phyloP scores from a whole-genome alignment of 1,140 invertebrate genomes.

The Drosophila ogumai region DNA sequence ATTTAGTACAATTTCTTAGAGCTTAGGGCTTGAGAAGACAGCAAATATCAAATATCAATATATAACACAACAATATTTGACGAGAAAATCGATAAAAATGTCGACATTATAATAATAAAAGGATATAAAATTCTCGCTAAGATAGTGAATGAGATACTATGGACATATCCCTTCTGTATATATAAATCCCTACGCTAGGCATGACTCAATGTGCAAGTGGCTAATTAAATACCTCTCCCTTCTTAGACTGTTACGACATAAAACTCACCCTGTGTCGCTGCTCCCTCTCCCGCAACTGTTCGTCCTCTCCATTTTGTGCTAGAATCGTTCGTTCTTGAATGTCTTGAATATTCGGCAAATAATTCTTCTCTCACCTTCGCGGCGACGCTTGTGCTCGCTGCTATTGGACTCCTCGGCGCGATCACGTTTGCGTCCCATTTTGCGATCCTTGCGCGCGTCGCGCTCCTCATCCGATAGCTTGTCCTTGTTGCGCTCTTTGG shows the following conservation, averaged over 20 bases:
- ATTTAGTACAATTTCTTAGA: not conserved
- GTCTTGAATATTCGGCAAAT: conserved; percentile 26
- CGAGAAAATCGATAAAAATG: no score
- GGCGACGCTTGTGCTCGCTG: conserved; percentile 89
- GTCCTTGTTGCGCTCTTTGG: conserved; percentile 86
- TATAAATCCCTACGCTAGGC: no score
- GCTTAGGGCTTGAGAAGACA: no score
- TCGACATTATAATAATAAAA: no score
- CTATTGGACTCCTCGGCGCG: conserved; percentile 88
- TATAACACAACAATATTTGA: no score
- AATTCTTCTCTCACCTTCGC: conserved; percentile 88
- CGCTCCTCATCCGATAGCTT: conserved; percentile 87
- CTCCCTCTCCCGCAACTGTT: conserved; percentile 68
- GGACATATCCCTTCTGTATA: no score
- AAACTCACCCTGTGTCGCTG: conserved; percentile 77
- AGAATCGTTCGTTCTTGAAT: conserved; percentile 54
- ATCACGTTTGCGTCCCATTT: conserved; percentile 91
- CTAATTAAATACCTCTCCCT: no score
- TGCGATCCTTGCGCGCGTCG: conserved; percentile 91
- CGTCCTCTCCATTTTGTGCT: conserved; percentile 84
- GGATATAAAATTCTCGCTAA: no score
- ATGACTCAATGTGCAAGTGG: no score
- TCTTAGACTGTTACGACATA: not conserved
- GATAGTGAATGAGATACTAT: no score
- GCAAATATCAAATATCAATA: no score